These are phyloP conservation scores for Lophochroa leadbeateri DNA, from an alignment of 2,113 vertebrate species.

Conservation along the genomic window DNA sequence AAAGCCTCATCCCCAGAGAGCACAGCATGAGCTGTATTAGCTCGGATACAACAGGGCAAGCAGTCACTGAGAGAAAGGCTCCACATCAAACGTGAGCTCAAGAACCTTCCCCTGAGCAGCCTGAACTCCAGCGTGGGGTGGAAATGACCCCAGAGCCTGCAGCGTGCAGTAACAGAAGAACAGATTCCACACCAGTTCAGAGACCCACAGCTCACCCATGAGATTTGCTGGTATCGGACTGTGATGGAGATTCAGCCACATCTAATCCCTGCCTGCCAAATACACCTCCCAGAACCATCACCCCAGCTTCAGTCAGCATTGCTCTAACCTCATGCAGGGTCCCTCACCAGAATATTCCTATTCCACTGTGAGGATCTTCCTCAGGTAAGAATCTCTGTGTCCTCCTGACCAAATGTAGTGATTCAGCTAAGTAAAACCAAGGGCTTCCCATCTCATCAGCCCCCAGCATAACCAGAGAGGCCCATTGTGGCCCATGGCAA, in stretches of 20 bases:
- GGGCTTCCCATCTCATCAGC: neutral
- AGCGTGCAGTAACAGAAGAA: neutral
- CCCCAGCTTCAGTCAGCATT: neutral
- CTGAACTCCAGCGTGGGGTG: neutral
- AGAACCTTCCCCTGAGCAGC: neutral
- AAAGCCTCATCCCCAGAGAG: neutral
- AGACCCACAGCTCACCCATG: neutral
- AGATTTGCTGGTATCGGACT: neutral
- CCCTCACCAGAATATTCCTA: neutral
- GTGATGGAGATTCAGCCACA: neutral
- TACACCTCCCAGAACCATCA: neutral
- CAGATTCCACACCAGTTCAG: neutral
- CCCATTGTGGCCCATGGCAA: accelerated
- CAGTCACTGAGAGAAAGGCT: neutral
- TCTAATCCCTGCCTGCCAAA: neutral
- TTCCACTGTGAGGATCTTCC: neutral
- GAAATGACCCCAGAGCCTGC: neutral
- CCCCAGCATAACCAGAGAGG: neutral
- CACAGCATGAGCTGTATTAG: neutral
- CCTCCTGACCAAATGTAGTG: accelerated
- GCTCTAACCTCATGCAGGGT: neutral
- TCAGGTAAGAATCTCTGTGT: neutral
- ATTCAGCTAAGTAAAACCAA: neutral
- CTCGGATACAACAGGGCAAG: neutral
- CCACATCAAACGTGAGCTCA: neutral